A percentile compares a stretch with the other conserved stretches of the same genome.
Conservation (phyloP, 2,888 invertebrate species). For the Amphipyra tragopoginis region DNA sequence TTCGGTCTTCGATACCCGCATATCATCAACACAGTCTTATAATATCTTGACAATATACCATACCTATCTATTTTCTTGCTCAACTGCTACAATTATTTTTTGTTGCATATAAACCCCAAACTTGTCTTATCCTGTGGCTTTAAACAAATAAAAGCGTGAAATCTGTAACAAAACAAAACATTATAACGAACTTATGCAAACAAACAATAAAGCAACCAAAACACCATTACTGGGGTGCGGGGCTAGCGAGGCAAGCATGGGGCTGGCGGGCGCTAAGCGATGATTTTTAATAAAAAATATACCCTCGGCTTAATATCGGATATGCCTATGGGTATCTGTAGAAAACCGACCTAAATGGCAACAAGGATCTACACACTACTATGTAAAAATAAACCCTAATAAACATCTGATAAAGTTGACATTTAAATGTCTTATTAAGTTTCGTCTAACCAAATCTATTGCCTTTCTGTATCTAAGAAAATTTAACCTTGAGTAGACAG, state of each 20-base stretch:
- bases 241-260: not conserved
- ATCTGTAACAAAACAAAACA: constrained; percentile 44
- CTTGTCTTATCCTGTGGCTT: not conserved
- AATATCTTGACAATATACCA: too few relatives aligned
- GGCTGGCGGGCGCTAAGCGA: constrained; percentile 71
- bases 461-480: not conserved
- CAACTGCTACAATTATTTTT: not conserved
- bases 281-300: constrained; percentile 85
- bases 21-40: too few relatives aligned
- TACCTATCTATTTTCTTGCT: not conserved
- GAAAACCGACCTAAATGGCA: constrained; percentile 3
- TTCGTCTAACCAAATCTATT: not conserved
- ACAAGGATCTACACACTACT: not conserved
- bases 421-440: not conserved
- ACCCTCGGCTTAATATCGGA: constrained; percentile 81
- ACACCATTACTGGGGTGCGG: constrained; percentile 65
- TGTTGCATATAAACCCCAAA: not conserved
- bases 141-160: constrained; percentile 33
- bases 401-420: not conserved
- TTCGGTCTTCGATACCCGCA: too few relatives aligned
- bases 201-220: constrained; percentile 71
- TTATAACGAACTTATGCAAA: constrained; percentile 60
- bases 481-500: not conserved
- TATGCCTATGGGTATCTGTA: constrained; percentile 72
- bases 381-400: constrained; percentile 8